phyloP scores from a whole-genome alignment of 1,140 invertebrate genomes.

The Arctopsyche grandis region DNA sequence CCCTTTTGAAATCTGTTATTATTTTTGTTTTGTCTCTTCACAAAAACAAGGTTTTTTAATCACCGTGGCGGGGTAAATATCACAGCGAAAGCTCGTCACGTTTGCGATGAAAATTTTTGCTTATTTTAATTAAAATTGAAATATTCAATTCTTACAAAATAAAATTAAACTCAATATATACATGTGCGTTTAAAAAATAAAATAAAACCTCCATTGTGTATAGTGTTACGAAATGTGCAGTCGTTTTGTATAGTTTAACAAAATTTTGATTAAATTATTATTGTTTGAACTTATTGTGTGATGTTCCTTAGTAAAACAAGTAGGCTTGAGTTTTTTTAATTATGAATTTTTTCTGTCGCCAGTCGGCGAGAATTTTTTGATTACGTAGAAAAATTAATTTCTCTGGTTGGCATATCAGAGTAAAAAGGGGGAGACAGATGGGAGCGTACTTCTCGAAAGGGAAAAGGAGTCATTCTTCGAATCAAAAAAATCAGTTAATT shows the following conservation, averaged over 20 bases:
- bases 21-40: conserved; percentile 53
- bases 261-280: not conserved
- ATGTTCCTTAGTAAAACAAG: not conserved
- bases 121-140: too few relatives aligned
- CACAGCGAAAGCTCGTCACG: conserved; percentile 33
- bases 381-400: conserved; percentile 56
- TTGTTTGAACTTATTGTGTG: conserved; percentile 26
- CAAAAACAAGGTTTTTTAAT: conserved; percentile 55
- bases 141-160: too few relatives aligned
- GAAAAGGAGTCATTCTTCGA: not conserved
- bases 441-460: not conserved
- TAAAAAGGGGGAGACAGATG: not conserved
- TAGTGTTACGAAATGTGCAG: too few relatives aligned
- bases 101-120: not conserved
- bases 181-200: too few relatives aligned
- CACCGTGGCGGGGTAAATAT: conserved; percentile 38
- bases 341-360: conserved; percentile 51
- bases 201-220: too few relatives aligned
- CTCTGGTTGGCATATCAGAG: conserved; percentile 39
- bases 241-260: too few relatives aligned
- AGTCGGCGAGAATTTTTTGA: conserved; percentile 55
- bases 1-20: conserved; percentile 53
- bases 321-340: conserved; percentile 46
- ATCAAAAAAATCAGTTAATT: conserved; percentile 27
- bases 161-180: too few relatives aligned